These are phyloP conservation scores for Nibea coibor DNA, from an alignment of 2,113 vertebrate genomes.

Conservation along the genomic window DNA sequence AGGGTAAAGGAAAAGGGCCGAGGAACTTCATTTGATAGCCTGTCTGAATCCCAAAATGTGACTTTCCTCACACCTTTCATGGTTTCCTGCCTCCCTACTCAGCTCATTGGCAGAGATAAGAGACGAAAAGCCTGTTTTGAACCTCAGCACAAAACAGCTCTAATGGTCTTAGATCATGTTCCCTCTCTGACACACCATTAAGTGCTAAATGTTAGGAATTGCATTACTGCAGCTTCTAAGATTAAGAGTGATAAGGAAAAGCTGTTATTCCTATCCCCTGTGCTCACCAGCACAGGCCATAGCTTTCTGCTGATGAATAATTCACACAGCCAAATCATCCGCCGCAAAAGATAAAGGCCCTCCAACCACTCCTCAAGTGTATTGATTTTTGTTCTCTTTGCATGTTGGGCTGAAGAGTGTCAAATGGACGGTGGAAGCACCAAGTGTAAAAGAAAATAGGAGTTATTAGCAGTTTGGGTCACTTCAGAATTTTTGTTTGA, in stretches of 20 bases:
- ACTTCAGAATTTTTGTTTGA: conserved; percentile 19
- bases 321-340: conserved; percentile 91
- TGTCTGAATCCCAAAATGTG: conserved; percentile 47
- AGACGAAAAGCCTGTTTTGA: conserved; percentile 79
- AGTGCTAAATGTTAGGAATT: conserved; percentile 91
- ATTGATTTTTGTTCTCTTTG: conserved; percentile 87
- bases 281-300: conserved; percentile 85
- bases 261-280: conserved; percentile 86
- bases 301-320: conserved; percentile 90
- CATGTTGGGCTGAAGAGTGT: conserved; percentile 79
- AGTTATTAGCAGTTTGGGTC: conserved; percentile 65
- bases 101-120: conserved; percentile 73
- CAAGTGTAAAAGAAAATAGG: conserved; percentile 60
- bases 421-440: conserved; percentile 74
- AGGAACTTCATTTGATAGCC: conserved; percentile 36
- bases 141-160: conserved; percentile 86
- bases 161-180: conserved; percentile 87
- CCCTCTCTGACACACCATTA: conserved; percentile 84
- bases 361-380: conserved; percentile 88
- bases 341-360: conserved; percentile 88
- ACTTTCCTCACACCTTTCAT: conserved; percentile 68
- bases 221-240: conserved; percentile 87
- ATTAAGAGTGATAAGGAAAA: conserved; percentile 91
- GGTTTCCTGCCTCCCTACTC: conserved; percentile 55
- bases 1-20: not conserved